Conservation (phyloP, 2,888 invertebrate genomes). For the Epinotia brunnichana region DNA sequence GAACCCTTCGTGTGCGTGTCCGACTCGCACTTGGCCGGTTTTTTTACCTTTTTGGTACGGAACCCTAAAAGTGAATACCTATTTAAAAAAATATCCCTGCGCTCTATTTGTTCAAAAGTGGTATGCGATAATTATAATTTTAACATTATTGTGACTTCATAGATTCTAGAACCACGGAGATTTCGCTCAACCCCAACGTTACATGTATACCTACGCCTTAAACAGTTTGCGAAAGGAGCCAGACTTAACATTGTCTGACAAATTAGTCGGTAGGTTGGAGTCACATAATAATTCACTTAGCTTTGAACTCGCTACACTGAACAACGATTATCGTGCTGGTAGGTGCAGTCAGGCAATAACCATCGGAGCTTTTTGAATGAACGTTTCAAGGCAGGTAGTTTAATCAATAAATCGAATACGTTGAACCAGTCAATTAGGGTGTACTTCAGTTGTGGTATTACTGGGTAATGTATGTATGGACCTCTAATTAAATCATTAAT, state of each 20-base stretch:
- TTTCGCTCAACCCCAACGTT: too few species aligned
- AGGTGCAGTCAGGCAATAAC: slow-evolving; percentile 13
- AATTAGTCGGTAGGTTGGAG: slow-evolving; percentile 10
- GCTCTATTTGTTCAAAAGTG: too few species aligned
- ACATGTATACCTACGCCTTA: neutral
- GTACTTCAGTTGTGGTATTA: neutral
- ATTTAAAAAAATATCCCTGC: too few species aligned
- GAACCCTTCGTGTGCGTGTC: too few species aligned
- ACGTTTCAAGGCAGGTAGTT: neutral
- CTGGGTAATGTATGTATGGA: too few species aligned
- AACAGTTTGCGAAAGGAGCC: slow-evolving; percentile 1
- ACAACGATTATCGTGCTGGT: neutral
- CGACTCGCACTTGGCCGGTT: too few species aligned
- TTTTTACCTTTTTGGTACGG: too few species aligned
- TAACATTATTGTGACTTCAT: too few species aligned
- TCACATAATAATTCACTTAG: slow-evolving; percentile 17
- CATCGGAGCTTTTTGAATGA: neutral
- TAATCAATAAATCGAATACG: neutral
- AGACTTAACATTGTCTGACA: slow-evolving; percentile 4
- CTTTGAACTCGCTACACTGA: slow-evolving; percentile 11
- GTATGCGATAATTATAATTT: too few species aligned
- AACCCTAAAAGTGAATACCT: too few species aligned
- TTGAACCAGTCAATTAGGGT: neutral
- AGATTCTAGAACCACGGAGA: too few species aligned
- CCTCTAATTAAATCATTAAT: too few species aligned